Base-by-base conservation (phyloP, 2,797 vertebrate genomes). In the Apogon hyalosoma region DNA sequence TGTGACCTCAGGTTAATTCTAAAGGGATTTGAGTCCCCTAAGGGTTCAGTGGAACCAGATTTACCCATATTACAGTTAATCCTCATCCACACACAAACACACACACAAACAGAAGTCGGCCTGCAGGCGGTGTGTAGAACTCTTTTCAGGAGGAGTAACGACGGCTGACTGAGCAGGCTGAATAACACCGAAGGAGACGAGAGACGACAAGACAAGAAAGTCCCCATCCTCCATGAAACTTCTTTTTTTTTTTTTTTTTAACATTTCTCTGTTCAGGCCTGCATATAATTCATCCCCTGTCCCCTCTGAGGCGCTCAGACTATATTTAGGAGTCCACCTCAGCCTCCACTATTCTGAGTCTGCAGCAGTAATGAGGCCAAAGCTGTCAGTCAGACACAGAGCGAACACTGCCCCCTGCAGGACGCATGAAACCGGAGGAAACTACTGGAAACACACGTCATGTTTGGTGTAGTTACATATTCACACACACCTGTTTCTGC, bases 271-370 rank as follows among this genome's bases (percentile, higher is more conserved):
- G 1, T 57, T 68, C 73, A 40, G 62, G 56, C 63, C 70, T 64
- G 63, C 41, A 51, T 70, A 85, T 81, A 85, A 86, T 72, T 85
- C 76, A 75, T 53, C 42, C 51, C 53, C 75, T 62, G 68, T 84
- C 69, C 66, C 75, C 67, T 62, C 59, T 38, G 31, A 77, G 72
- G 69, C 80, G 69, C 79, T 63, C 51, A 0, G 74, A 31, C 86
- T 92, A 93, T 89, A 87, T 92, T 89, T 92, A 91, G 87, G 42
- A 54, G 24, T 39, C 45, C 47, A 18, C 57, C 60, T 79, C 76
- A 63, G 59, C 68, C 59, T 55, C 56, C 71, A 21, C 68, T 68
- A 69, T 42, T 75, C 73, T 24, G 45, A 80, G 75, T 49, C 49
- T 62, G 47, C 78, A 39, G 40, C 58, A 56, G 80, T 56, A 83